These are phyloP conservation scores for Ostrea denselamellosa DNA, from an alignment of 1,140 invertebrate species.

Conservation along the genomic window DNA sequence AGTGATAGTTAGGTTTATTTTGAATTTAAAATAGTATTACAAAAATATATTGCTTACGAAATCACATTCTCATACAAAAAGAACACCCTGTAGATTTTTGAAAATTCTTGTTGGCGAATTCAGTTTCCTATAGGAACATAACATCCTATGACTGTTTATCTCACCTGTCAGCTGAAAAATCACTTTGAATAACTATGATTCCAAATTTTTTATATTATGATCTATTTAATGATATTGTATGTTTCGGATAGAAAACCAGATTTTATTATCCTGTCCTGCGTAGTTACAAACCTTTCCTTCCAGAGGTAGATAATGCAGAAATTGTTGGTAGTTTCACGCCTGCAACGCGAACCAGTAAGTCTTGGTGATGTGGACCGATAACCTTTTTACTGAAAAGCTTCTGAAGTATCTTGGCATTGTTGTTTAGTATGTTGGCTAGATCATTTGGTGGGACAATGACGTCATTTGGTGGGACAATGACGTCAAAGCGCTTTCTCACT, in stretches of 20 bases:
- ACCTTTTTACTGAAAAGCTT: not conserved
- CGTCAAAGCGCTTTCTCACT: not conserved
- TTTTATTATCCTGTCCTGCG: not conserved
- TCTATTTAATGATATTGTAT: not conserved
- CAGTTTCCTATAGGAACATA: too few species aligned
- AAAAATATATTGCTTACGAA: too few species aligned
- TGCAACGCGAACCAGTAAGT: not conserved
- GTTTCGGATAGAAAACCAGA: not conserved
- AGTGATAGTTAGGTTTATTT: too few species aligned
- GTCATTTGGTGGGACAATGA: not conserved
- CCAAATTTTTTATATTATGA: not conserved
- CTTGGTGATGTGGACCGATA: not conserved
- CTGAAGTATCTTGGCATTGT: not conserved
- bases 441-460: not conserved
- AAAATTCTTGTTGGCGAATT: too few species aligned
- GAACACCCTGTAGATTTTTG: too few species aligned
- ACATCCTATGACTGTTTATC: too few species aligned
- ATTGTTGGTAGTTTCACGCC: not conserved
- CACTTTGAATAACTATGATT: too few species aligned
- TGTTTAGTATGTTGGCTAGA: not conserved
- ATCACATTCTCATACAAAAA: too few species aligned
- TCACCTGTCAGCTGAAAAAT: too few species aligned
- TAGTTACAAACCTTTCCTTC: not conserved
- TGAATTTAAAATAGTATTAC: too few species aligned
- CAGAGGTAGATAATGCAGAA: not conserved